These are phyloP conservation scores for Heliconius nattereri DNA, from an alignment of 1,140 invertebrate species.

Conservation along the genomic window DNA sequence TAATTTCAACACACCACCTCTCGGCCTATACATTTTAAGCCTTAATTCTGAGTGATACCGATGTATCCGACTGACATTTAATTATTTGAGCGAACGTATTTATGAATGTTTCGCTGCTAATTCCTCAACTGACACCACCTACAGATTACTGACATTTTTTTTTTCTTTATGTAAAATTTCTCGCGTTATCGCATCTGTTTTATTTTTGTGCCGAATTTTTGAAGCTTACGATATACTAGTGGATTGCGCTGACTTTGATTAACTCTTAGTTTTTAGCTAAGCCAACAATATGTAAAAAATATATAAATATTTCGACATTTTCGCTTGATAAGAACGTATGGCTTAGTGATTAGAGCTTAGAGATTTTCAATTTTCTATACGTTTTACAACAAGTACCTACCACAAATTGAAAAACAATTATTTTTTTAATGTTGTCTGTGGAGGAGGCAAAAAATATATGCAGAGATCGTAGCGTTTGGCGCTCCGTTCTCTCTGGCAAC, in stretches of 20 bases:
- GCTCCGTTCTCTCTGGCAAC: too few species aligned
- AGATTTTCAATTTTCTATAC: too few species aligned
- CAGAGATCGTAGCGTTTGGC: too few species aligned
- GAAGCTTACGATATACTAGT: neutral
- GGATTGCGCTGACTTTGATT: neutral
- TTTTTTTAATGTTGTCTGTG: too few species aligned
- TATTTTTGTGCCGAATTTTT: constrained; percentile 3
- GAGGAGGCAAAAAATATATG: too few species aligned
- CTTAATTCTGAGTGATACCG: constrained; percentile 45
- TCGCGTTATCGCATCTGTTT: neutral
- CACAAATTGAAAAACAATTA: too few species aligned
- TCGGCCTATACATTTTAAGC: constrained; percentile 35
- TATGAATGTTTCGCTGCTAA: constrained; percentile 40
- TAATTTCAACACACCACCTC: constrained; percentile 18
- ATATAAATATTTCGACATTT: too few species aligned
- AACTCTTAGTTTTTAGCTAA: too few species aligned
- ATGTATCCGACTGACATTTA: constrained; percentile 52
- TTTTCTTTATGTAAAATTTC: constrained; percentile 2
- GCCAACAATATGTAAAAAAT: neutral
- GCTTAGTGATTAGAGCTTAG: too few species aligned
- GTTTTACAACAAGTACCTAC: too few species aligned
- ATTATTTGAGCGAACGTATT: constrained; percentile 47
- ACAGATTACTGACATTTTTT: constrained; percentile 1
- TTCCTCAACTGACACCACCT: constrained; percentile 41
- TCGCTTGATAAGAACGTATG: too few species aligned